These are phyloP conservation scores for Osmoderma eremita DNA, from an alignment of 2,888 invertebrate species.

Conservation along the genomic window DNA sequence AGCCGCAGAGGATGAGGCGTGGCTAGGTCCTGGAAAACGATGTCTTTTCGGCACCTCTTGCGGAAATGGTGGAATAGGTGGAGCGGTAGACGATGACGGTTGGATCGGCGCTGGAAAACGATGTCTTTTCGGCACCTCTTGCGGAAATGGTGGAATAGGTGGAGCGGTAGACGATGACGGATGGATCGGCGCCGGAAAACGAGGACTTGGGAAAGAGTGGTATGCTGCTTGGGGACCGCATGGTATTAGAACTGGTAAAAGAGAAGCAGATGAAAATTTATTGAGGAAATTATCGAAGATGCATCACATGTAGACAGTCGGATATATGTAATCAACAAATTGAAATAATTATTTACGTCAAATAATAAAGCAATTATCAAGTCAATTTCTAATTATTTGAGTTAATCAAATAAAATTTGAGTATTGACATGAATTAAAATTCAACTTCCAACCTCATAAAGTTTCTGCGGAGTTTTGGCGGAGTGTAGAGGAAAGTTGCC, in stretches of 20 bases:
- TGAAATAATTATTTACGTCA: no score
- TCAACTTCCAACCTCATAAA: no score
- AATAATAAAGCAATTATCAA: no score
- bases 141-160: slow-evolving; percentile 24
- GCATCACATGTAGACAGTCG: slow-evolving; percentile 5
- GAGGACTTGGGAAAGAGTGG: slow-evolving; percentile 4
- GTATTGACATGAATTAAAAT: no score
- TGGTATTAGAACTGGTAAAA: slow-evolving; percentile 10
- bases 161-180: slow-evolving; percentile 25
- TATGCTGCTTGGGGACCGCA: slow-evolving; percentile 11
- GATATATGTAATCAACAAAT: no score
- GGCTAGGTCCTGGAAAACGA: slow-evolving; percentile 41
- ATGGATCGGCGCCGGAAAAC: slow-evolving; percentile 11
- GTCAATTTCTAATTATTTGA: no score
- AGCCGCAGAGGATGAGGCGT: slow-evolving; percentile 39
- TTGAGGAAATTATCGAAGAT: slow-evolving; percentile 8
- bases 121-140: slow-evolving; percentile 42
- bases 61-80: slow-evolving; percentile 22
- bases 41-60: slow-evolving; percentile 43
- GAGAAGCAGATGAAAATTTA: background rate
- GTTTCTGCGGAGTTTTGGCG: no score
- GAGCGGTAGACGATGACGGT: slow-evolving; percentile 26
- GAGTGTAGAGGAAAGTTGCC: no score
- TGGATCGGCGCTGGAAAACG: slow-evolving; percentile 35
- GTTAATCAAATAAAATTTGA: no score